Evolutionary conservation across 2,113 vertebrate genomes (phyloP).

Genomic region (Glaucomys volans): DNA sequence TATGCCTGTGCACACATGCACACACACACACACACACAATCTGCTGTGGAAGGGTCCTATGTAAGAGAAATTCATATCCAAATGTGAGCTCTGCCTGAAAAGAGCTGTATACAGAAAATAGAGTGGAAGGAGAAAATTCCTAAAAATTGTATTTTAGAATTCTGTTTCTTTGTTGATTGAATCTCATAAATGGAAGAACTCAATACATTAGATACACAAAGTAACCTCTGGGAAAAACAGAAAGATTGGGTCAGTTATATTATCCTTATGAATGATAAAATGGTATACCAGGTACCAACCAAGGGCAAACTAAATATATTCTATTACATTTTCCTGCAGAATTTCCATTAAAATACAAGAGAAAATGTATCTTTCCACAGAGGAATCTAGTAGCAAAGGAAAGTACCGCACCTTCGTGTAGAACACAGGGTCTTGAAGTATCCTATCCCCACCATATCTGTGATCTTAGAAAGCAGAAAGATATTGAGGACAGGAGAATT

Average conservation of each 20-base stretch:
- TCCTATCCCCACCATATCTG: background rate
- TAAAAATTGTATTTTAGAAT: slow-evolving; percentile 19
- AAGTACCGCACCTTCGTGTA: slow-evolving; percentile 53
- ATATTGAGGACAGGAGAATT: background rate
- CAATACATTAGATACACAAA: background rate
- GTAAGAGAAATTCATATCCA: slow-evolving; percentile 5
- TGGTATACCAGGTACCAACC: background rate
- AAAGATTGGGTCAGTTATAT: slow-evolving; percentile 54
- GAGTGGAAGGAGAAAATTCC: background rate
- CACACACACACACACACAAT: background rate
- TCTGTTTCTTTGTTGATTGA: slow-evolving; percentile 24
- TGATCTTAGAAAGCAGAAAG: slow-evolving; percentile 44
- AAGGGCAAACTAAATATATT: slow-evolving; percentile 64
- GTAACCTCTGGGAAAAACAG: slow-evolving; percentile 27
- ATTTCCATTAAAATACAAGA: slow-evolving; percentile 66
- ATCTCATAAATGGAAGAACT: background rate
- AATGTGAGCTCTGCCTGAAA: background rate
- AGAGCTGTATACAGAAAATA: background rate
- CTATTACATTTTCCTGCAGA: slow-evolving; percentile 59
- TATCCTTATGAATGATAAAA: slow-evolving; percentile 45
- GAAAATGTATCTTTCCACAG: slow-evolving; percentile 51
- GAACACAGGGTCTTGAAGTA: slow-evolving; percentile 62
- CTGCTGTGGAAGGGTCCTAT: background rate
- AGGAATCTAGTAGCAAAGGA: slow-evolving; percentile 41
- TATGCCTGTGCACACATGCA: too few relatives aligned